Percentiles rank a stretch among this genome's conserved stretches.
Conservation (phyloP, 2,113 vertebrate species). For the Peromyscus californicus region DNA sequence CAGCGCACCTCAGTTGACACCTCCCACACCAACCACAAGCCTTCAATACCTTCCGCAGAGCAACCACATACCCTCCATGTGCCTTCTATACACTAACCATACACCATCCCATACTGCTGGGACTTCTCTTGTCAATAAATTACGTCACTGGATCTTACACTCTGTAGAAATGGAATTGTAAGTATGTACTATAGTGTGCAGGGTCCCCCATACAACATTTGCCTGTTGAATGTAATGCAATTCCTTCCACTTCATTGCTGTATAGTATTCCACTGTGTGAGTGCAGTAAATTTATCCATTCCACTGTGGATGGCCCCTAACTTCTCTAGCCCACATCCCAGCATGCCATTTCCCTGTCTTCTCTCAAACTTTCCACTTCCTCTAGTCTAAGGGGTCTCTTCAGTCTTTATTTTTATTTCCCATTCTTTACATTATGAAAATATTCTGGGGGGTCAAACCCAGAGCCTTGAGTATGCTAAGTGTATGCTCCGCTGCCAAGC, state of each 20-base stretch:
- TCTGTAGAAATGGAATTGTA: background rate
- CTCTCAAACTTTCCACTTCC: background rate
- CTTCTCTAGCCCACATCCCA: background rate
- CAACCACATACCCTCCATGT: no score
- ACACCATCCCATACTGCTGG: background rate
- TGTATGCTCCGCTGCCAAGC: background rate
- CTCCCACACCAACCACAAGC: background rate
- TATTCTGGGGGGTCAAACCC: background rate
- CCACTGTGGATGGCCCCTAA: background rate
- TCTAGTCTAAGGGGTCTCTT: background rate
- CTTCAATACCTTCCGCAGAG: background rate
- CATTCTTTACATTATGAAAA: constrained; percentile 24
- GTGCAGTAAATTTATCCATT: accelerated
- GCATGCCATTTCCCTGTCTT: background rate
- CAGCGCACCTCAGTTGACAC: background rate
- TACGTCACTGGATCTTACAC: background rate
- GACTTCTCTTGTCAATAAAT: background rate
- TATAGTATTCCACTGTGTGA: accelerated
- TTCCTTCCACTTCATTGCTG: accelerated
- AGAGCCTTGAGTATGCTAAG: background rate
- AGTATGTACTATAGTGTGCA: accelerated
- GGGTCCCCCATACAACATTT: accelerated
- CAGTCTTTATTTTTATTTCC: constrained; percentile 27
- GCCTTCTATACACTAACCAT: background rate
- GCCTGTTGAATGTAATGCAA: accelerated